Evolutionary conservation across 2,113 vertebrate species (phyloP), one percentile per base, ranked within the genome.

Genomic region (Columbina picui): DNA sequence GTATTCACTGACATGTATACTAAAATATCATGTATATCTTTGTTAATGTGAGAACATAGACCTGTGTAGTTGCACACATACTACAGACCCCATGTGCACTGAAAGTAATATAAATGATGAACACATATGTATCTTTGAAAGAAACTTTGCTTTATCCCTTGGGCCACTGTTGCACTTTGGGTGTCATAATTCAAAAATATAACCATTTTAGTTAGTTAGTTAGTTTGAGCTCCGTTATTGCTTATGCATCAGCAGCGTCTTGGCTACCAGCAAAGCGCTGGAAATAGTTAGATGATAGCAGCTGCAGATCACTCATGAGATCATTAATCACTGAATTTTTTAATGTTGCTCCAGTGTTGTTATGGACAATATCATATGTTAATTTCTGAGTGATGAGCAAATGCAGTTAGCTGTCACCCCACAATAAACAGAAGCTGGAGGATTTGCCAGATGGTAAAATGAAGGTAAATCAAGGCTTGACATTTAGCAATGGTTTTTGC

Each of bases 271-370:
- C 50, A 89, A 78, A 82, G 45, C 61, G 79, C 89, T 92, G 84
- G 41, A 75, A 95, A 60, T 69, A 53, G 50, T 53, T 91, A 70
- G 61, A 39, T 61, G 65, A 65, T 3, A 68, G 53, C 86, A 90
- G 92, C 90, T 96, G 95, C 85, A 80, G 29, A 84, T 59, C 50
- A 55, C 41, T 64, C 82, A 49, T 30, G 61, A 80, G 55, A 77
- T 74, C 63, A 52, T 94, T 94, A 75, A 89, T 86, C 95, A 91
- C 34, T 20, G 77, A 49, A 69, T 15, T 76, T 94, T 87, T 94
- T 76, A 81, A 45, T 63, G 64, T 74, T 78, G 55, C 29, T 93
- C 43, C 80, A 67, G 30, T 39, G 43, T 84, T 80, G 61, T 84
- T 67, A 68, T 59, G 65, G 81, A 52, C 78, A 67, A 64, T 82